Conservation (phyloP, 2,888 invertebrate species). For the Lithophane semibrunnea region DNA sequence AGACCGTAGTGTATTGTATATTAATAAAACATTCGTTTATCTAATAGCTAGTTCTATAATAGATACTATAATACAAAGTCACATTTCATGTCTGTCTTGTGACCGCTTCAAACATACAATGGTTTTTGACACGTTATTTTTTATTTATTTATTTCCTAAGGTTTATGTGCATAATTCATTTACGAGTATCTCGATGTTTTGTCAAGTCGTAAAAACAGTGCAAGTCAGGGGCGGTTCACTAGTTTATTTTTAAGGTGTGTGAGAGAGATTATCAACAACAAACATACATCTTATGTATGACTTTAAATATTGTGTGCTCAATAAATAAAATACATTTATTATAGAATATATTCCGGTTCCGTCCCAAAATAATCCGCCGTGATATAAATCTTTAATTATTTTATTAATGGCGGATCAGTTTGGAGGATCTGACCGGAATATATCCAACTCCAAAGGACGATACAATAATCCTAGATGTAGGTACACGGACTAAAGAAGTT, state of each 20-base stretch:
- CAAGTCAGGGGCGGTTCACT: not conserved
- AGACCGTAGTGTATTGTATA: no score
- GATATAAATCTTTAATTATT: slow-evolving; percentile 46
- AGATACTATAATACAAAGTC: not conserved
- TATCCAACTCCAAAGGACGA: not conserved
- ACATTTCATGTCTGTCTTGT: not conserved
- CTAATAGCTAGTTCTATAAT: no score
- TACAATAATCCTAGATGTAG: not conserved
- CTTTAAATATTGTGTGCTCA: not conserved
- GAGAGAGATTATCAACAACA: not conserved
- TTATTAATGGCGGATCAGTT: slow-evolving; percentile 41
- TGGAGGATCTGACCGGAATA: slow-evolving; percentile 18
- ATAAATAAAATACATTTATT: not conserved
- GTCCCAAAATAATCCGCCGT: slow-evolving; percentile 22
- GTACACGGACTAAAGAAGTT: not conserved
- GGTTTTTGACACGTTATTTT: not conserved
- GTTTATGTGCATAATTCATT: not conserved
- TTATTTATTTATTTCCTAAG: not conserved
- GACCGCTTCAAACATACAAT: not conserved
- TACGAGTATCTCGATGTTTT: not conserved
- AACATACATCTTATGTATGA: not conserved
- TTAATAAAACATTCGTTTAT: not conserved
- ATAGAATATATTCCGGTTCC: not conserved
- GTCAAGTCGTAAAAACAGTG: not conserved
- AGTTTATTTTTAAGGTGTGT: not conserved